Base-by-base conservation (phyloP, 1,140 invertebrate species). In the Micrasema minimum region DNA sequence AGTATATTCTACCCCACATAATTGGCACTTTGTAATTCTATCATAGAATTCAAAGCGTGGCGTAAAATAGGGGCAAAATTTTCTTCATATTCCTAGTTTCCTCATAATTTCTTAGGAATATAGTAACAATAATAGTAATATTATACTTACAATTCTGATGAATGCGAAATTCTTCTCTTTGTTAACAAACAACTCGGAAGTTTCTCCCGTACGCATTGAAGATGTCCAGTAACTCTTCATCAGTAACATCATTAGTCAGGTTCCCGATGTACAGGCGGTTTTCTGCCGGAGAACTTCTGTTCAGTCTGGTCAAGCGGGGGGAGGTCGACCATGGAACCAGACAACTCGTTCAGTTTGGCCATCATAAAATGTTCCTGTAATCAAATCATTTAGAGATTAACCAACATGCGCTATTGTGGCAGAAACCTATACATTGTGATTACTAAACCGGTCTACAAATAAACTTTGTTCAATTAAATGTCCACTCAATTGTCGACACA, bases 151-250 rank as follows among this genome's bases (percentile, higher is more conserved):
- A 89, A 99, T 86, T 84, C 96, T 91, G 53, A 99, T 90, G 82
- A 99, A 99, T 45, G 96, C 97, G 87, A 99, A 99, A 78, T 96
- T 96, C 81, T 99, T 98, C 59, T 96, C 93, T 74, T 94, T 91
- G 82, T 98, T 98, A 0, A 99, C 85, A 81, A 98, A 99, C 6
- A 96, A 82, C 84, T 99, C 98, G 14, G 91, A 89, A 59, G 92
- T 90, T 85, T 97, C 94, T 37, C 45, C 96, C 96, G 84, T 88
- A 96, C 23, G 89, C 86, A 45, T 87, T 85, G 78, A 98, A 97
- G 80, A 99, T 81, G 69, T 91, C 89, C 71, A 90, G 89, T 22
- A 99, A 88, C 77, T 99, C 95, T 68, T 95, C 90, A 82, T 98
- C 96, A 9, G 89, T 91, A 0, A 94, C 89, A 78, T 98, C 95